These are phyloP conservation scores for Heliornis fulica DNA, from an alignment of 2,113 vertebrate species.

Conservation along the genomic window DNA sequence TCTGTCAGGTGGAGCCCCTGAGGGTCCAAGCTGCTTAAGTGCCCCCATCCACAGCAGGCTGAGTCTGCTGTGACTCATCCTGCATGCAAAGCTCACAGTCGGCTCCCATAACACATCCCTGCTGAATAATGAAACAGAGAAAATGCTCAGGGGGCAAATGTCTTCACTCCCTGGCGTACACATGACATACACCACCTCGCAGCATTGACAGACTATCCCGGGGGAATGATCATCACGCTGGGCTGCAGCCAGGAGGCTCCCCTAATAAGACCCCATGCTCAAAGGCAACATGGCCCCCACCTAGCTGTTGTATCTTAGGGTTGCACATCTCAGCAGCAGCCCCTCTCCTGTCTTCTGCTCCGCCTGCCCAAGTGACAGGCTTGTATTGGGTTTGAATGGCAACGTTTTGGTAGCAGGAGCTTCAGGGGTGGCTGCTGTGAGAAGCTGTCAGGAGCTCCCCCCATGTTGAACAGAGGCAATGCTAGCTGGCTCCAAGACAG, in stretches of 20 bases:
- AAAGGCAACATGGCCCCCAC: not conserved
- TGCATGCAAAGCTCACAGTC: not conserved
- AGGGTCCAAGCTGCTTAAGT: not conserved
- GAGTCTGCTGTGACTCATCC: not conserved
- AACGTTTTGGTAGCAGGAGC: no score
- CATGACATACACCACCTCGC: rapidly evolving
- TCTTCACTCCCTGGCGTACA: not conserved
- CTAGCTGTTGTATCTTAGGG: rapidly evolving
- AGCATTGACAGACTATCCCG: not conserved
- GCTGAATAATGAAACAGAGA: not conserved
- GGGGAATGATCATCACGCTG: not conserved
- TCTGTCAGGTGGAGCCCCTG: not conserved
- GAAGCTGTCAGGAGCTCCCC: no score
- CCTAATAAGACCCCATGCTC: not conserved
- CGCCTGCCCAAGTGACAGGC: not conserved
- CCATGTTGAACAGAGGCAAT: no score
- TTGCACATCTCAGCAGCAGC: not conserved
- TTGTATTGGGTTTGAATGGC: no score
- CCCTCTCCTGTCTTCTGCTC: not conserved
- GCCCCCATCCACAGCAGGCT: not conserved
- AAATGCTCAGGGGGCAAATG: not conserved
- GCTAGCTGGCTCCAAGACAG: no score
- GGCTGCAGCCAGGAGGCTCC: not conserved
- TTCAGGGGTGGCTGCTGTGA: no score
- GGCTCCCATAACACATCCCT: not conserved